Evolutionary conservation across 2,888 invertebrate genomes (phyloP).

Genomic region (Cecidostiba fungosa): DNA sequence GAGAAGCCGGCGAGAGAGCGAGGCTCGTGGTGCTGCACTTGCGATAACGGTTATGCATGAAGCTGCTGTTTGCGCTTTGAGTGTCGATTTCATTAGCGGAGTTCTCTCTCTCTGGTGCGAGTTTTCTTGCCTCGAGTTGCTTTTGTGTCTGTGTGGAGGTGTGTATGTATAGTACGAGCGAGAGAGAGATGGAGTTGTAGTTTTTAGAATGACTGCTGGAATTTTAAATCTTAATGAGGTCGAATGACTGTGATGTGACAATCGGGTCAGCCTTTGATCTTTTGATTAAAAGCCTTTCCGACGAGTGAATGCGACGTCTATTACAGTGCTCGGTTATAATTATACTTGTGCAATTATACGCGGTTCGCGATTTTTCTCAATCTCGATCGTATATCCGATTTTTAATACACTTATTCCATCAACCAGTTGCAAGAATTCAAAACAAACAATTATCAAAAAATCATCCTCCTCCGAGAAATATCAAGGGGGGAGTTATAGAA

Average conservation of each 20-base stretch:
- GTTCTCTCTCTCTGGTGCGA: neutral
- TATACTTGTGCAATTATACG: neutral
- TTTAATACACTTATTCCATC: neutral
- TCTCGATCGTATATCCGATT: neutral
- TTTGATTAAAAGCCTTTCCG: neutral
- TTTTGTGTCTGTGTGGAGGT: neutral
- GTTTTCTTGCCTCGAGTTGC: neutral
- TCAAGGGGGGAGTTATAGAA: neutral
- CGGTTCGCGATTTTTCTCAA: neutral
- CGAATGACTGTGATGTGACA: neutral
- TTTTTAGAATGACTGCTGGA: neutral
- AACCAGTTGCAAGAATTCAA: neutral
- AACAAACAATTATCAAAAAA: neutral
- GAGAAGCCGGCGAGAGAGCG: neutral
- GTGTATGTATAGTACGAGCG: neutral
- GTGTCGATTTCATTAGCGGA: conserved; percentile 10
- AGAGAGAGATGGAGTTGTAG: neutral
- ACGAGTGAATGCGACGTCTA: neutral
- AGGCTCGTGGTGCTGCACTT: neutral
- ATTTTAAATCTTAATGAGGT: neutral
- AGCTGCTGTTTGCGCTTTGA: conserved; percentile 16
- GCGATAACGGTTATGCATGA: conserved; percentile 10
- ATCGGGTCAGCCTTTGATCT: conserved; percentile 25
- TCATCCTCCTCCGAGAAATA: neutral
- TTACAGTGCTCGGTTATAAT: neutral